A percentile compares a stretch with the other conserved stretches of the same genome.
phyloP scores from a whole-genome alignment of 2,888 invertebrate genomes.

The Melinopterus prodromus region DNA sequence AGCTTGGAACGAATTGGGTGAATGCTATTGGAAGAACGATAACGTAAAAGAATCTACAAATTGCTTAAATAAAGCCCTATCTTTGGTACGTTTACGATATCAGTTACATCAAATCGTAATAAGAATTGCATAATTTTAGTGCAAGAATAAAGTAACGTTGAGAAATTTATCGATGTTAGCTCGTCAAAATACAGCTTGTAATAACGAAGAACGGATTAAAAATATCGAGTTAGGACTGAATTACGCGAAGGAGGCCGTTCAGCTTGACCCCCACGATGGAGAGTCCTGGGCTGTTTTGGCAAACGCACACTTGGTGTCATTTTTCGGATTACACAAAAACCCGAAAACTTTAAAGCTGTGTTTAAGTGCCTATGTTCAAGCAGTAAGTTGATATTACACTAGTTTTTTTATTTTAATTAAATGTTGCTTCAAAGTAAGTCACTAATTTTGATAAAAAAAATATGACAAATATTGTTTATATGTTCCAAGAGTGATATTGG shows the following conservation, averaged over 20 bases:
- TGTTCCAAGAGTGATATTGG: too few species aligned
- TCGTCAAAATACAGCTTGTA: conserved; percentile 68
- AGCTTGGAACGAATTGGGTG: conserved; percentile 91
- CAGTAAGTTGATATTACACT: conserved; percentile 63
- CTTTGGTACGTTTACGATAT: conserved; percentile 65
- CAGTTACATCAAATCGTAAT: not conserved
- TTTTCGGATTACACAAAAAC: conserved; percentile 78
- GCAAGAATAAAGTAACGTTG: conserved; percentile 77
- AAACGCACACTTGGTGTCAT: conserved; percentile 84
- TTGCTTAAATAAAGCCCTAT: conserved; percentile 81
- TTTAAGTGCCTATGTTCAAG: conserved; percentile 83
- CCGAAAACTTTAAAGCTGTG: conserved; percentile 75
- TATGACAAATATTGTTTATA: conserved; percentile 6
- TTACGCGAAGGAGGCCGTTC: conserved; percentile 83
- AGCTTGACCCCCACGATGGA: conserved; percentile 79
- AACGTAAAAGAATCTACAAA: conserved; percentile 82
- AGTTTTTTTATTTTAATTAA: conserved; percentile 37
- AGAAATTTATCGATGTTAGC: conserved; percentile 84
- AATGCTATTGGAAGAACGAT: conserved; percentile 88
- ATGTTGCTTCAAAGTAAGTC: not conserved
- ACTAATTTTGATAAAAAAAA: not conserved
- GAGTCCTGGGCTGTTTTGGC: conserved; percentile 85
- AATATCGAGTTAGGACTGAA: conserved; percentile 77
- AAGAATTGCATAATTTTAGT: conserved; percentile 59
- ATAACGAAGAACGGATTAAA: conserved; percentile 64